Conservation (phyloP, 1,140 invertebrate species). For the Euwallacea similis region DNA sequence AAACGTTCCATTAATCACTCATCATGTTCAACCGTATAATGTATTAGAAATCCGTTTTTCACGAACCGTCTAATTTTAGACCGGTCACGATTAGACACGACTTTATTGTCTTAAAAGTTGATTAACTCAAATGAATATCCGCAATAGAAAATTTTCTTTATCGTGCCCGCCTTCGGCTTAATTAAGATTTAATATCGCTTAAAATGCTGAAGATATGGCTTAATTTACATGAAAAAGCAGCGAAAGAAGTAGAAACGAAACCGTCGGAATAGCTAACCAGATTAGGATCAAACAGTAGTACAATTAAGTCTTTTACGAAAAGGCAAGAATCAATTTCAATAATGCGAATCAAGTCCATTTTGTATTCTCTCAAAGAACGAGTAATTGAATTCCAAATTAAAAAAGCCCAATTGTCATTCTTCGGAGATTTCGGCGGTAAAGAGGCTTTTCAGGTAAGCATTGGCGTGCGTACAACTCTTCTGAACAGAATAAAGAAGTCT, state of each 20-base stretch:
- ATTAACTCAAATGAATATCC: constrained; percentile 18
- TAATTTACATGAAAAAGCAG: constrained; percentile 42
- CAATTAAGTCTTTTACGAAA: constrained; percentile 46
- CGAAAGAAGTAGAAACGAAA: constrained; percentile 38
- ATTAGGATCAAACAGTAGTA: constrained; percentile 47
- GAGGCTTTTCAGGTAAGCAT: not conserved
- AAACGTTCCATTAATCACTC: too few species aligned
- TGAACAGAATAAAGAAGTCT: not conserved
- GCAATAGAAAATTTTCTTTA: constrained; percentile 30
- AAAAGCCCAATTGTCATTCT: constrained; percentile 41
- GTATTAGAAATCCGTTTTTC: too few species aligned
- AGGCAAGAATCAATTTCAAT: constrained; percentile 44
- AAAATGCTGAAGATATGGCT: constrained; percentile 43
- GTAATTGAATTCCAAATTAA: constrained; percentile 40
- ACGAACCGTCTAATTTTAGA: not conserved
- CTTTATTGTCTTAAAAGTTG: constrained; percentile 20
- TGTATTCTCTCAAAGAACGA: constrained; percentile 30
- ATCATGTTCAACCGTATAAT: too few species aligned
- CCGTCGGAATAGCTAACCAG: constrained; percentile 43
- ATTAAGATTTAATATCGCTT: constrained; percentile 39
- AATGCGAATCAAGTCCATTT: constrained; percentile 31
- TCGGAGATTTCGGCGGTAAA: constrained; percentile 20
- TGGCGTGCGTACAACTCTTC: not conserved
- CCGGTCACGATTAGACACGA: not conserved
- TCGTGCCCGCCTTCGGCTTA: constrained; percentile 14